phyloP scores from a whole-genome alignment of 2,888 invertebrate species.

The Helleia helle region DNA sequence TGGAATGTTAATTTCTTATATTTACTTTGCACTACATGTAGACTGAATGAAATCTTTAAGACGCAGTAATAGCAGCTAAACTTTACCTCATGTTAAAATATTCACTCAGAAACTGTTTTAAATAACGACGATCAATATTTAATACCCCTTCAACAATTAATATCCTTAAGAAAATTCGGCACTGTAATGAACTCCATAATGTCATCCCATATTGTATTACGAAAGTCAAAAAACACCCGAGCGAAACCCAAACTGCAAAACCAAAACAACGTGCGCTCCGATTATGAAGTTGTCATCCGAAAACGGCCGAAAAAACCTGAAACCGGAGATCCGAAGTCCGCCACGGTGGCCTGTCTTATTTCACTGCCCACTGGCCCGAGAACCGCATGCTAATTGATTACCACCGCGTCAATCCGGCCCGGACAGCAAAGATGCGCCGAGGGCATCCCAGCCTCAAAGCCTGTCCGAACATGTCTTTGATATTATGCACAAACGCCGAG shows the following conservation, averaged over 20 bases:
- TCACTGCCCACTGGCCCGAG: constrained; percentile 62
- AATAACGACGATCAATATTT: constrained; percentile 1
- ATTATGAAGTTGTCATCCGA: constrained; percentile 43
- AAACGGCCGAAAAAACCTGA: constrained; percentile 38
- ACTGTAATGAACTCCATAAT: background rate
- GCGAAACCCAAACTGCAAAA: constrained; percentile 22
- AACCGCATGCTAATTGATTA: constrained; percentile 69
- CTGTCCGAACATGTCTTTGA: constrained; percentile 16
- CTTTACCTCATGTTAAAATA: too few relatives aligned
- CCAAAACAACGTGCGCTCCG: constrained; percentile 35
- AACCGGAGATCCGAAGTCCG: constrained; percentile 55
- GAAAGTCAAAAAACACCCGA: constrained; percentile 4
- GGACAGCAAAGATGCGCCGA: constrained; percentile 34
- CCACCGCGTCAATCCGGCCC: constrained; percentile 63
- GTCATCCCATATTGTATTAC: constrained; percentile 6
- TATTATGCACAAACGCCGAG: constrained; percentile 15
- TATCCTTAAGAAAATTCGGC: too few relatives aligned
- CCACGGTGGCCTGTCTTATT: constrained; percentile 59
- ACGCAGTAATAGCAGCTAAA: too few relatives aligned
- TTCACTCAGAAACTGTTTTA: too few relatives aligned
- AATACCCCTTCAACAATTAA: background rate
- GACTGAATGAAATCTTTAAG: too few relatives aligned
- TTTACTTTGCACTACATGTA: too few relatives aligned
- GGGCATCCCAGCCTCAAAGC: background rate
- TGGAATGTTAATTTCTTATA: too few relatives aligned